Conservation (phyloP, 2,888 invertebrate genomes). For the Oscheius onirici region DNA sequence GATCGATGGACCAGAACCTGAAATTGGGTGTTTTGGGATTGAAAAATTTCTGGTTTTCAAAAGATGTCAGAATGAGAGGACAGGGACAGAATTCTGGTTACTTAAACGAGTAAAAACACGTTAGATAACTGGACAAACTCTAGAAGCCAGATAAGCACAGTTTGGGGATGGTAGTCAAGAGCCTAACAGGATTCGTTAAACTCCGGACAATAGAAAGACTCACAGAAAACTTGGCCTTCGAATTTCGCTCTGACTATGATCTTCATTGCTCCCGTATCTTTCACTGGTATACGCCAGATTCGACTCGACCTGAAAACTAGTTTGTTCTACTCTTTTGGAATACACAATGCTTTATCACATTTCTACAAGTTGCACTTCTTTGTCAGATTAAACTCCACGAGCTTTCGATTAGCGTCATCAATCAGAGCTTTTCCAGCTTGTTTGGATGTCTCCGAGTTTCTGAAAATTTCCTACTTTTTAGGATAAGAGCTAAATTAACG, state of each 20-base stretch:
- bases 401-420: background rate
- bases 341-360: background rate
- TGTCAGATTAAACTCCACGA: background rate
- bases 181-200: too few species aligned
- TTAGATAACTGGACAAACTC: too few species aligned
- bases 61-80: too few species aligned
- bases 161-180: too few species aligned
- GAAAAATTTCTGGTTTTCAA: too few species aligned
- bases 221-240: too few species aligned
- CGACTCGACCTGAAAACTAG: too few species aligned
- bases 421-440: constrained; percentile 1
- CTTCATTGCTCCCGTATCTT: background rate
- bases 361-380: background rate
- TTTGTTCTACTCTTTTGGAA: background rate
- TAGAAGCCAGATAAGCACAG: too few species aligned
- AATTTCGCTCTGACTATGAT: background rate
- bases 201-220: background rate
- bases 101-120: too few species aligned
- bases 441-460: background rate
- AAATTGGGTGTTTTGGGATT: background rate
- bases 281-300: too few species aligned
- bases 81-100: too few species aligned
- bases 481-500: too few species aligned
- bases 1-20: background rate
- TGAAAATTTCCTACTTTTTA: background rate